A percentile compares a stretch with the other conserved stretches of the same genome.
Conservation (phyloP, 2,888 invertebrate species). For the Yponomeuta sedellus region DNA sequence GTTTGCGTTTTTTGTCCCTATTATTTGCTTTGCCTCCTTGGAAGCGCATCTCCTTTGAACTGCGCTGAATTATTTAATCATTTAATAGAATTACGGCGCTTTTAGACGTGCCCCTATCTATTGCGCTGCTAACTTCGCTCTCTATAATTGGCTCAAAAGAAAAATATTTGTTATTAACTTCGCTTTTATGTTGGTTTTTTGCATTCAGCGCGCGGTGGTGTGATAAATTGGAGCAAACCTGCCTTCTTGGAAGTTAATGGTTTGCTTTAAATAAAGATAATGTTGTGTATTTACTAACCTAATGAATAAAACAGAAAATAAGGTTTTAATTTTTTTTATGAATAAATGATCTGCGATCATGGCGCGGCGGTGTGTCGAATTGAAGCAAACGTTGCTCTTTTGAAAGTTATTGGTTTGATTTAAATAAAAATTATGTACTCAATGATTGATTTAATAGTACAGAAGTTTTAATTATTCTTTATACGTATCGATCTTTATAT, state of each 20-base stretch:
- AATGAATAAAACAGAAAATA: no score
- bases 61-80: conserved; percentile 71
- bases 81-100: conserved; percentile 70
- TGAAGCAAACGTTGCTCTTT: no score
- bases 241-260: neutral
- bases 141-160: conserved; percentile 59
- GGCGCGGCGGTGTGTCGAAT: no score
- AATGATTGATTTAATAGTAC: no score
- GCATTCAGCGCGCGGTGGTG: neutral
- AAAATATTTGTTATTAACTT: conserved; percentile 53
- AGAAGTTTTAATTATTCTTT: no score
- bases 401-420: no score
- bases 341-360: no score
- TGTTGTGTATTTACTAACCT: no score
- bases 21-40: conserved; percentile 66
- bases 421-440: no score
- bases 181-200: conserved; percentile 29
- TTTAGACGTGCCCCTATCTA: conserved; percentile 55
- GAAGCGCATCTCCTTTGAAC: conserved; percentile 73
- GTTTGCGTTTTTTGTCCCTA: conserved; percentile 53
- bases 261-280: no score
- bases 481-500: no score
- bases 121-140: conserved; percentile 40
- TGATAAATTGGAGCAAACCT: conserved; percentile 30
- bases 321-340: no score